Evolutionary conservation across 2,113 vertebrate genomes (phyloP), one percentile per base, ranked within the genome.

Genomic region (Sinocyclocheilus maitianheensis): DNA sequence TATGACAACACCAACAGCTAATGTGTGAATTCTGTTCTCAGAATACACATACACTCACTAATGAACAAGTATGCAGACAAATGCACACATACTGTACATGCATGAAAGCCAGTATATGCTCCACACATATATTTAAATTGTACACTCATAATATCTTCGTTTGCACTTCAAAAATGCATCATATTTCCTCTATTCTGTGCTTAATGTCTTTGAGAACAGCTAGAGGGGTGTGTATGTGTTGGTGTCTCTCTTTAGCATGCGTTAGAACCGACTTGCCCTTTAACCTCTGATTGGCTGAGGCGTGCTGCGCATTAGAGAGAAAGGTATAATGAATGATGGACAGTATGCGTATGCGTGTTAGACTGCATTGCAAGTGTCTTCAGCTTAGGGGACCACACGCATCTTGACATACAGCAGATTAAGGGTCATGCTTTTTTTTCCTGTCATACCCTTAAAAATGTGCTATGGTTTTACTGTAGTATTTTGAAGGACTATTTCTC

Each of bases 191-290:
- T 20, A 37, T 34, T 37, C 30, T 20, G 30, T 37, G 65, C 30
- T 34, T 16, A 37, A 37, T 20, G 67, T 37, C 16, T 18, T 37
- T 18, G 26, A 69, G 8, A 40, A 40, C 9, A 65, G 24, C 12
- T 26, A 5, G 12, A 63, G 62, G 0, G 0, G 22, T 58, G 51
- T 40, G 48, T 40, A 20, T 40, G 48, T 78, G 51, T 78, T 53
- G 40, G 9, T 12, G 74, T n/a, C 24, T 81, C n/a, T 81, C 58
- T 86, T 86, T 80, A 86, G 71, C 26, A 72, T 86, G 84, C 65
- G 5, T 86, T 58, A 86, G 77, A 74, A 8, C 13, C 22, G 10
- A 80, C 37, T 60, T 81, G 67, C 37, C 65, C 77, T 86, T 86
- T 78, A 81, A 62, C 84, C 77, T 81, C n/a, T 74, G 65, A 86